These are phyloP conservation scores for Synanthedon formicaeformis DNA, from an alignment of 2,888 invertebrate species.

Conservation along the genomic window DNA sequence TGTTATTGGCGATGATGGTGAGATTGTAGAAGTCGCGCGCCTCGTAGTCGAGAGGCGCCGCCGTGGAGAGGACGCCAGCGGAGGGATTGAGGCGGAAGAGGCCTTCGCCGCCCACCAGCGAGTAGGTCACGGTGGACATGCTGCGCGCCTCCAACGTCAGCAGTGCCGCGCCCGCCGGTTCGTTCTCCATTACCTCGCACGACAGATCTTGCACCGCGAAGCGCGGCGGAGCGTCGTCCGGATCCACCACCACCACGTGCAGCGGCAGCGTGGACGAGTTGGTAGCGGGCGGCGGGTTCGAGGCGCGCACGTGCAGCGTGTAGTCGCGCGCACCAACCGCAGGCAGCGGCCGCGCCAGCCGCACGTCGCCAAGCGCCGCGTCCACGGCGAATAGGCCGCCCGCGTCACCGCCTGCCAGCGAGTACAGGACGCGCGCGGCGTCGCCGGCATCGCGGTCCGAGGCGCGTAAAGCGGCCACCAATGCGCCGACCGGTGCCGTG, in stretches of 20 bases:
- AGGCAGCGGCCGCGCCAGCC: conserved; percentile 79
- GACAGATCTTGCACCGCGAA: conserved; percentile 47
- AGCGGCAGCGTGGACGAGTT: conserved; percentile 80
- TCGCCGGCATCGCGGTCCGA: conserved; percentile 81
- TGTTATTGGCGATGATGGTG: conserved; percentile 85
- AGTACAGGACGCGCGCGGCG: conserved; percentile 76
- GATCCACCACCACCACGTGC: conserved; percentile 88
- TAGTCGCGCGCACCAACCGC: conserved; percentile 81
- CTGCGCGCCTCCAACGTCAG: conserved; percentile 84
- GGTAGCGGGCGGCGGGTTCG: conserved; percentile 80
- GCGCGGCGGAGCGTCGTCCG: conserved; percentile 87
- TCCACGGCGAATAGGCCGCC: conserved; percentile 89
- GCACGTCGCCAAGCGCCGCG: conserved; percentile 80
- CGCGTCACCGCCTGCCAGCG: conserved; percentile 86
- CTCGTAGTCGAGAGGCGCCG: conserved; percentile 87
- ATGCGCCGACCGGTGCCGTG: conserved; percentile 69
- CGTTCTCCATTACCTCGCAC: conserved; percentile 87
- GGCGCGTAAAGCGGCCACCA: conserved; percentile 81
- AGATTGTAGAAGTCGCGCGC: conserved; percentile 81
- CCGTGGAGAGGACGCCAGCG: conserved; percentile 84
- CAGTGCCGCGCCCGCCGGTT: conserved; percentile 82
- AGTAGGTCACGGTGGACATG: conserved; percentile 83
- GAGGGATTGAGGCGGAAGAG: conserved; percentile 88
- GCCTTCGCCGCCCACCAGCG: conserved; percentile 80
- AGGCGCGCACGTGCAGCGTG: conserved; percentile 85